Base-by-base conservation (phyloP, 2,797 vertebrate species). In the Coregonus ussuriensis region DNA sequence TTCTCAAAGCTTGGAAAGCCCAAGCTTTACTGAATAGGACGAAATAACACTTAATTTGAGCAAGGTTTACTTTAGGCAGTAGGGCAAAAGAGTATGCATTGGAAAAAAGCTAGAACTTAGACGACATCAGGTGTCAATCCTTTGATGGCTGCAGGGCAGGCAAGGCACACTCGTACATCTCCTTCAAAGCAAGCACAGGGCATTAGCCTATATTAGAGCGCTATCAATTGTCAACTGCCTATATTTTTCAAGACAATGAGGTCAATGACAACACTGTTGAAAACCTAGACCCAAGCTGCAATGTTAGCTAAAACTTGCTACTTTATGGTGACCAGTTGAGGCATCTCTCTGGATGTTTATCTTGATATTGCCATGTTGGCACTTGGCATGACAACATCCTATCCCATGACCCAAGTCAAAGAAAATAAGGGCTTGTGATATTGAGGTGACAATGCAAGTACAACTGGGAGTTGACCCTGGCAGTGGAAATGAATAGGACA, bases 1-100 rank as follows among this genome's bases (percentile, higher is more conserved):
- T 85, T 88, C 84, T 84, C 82, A 79, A 82, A 88, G 82, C 86
- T 86, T 74, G 84, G 74, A 83, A 85, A 86, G 81, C 35, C 16
- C 75, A 82, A 77, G 77, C 74, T 79, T 29, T 63, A 73, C 74
- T 67, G 16, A 66, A 77, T 62, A 53, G 25, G 14, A 18, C 1
- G 7, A n/a, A 65, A 37, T 9, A 51, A 21, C 37, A 68, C 29
- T 41, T 41, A 67, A 67, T 67, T 9, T 47, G 15, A 67, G 14
- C 69, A 81, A 37, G 72, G 56, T 81, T 74, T 7, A 6, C 4
- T 0, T 21, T 9, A 68, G 71, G 33, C 25, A 31, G 31, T 63
- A 63, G 29, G 29, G 2, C 2, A 16, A 6, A 6, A 25, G 4
- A 47, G 54, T 31, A 79, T 14, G 52, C 54, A 56, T 18, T 47